Base-by-base conservation (phyloP, 2,888 invertebrate species). In the Ormyrus thymus region DNA sequence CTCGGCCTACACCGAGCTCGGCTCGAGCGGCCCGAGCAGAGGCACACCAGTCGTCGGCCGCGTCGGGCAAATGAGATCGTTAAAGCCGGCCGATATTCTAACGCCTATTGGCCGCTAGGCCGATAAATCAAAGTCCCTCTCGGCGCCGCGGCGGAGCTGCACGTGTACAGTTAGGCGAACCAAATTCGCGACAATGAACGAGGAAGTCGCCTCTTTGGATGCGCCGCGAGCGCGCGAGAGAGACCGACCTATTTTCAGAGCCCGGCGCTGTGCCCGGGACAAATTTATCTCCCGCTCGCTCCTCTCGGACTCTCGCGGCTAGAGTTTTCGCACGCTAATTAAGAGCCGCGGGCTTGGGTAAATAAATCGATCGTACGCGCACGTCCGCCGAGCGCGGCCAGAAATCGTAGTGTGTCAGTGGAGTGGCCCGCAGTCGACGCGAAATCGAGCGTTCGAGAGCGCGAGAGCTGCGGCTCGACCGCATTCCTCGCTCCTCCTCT, bases 101-200 rank as follows among this genome's bases (percentile, higher is more conserved):
- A 84, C 83, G 71, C 59, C 79, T 69, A 62, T 68, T 72, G 76
- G 66, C 50, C 62, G 65, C 45, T 13, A 9, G 59, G 50, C 61
- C 77, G 84, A 85, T 85, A 84, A 85, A 84, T 82, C 84, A 84
- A 84, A 83, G 82, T 82, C 81, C 78, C 78, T 74, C 56, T 46
- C 51, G 4, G 9, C 48, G 10, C 46, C 62, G 56, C 68, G 74
- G 70, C 78, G 79, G 81, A 82, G 80, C 72, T 79, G 84, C 84
- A 85, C 81, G 84, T 86, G 86, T 89, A 89, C 89, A 88, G 89
- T 89, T 89, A 89, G 86, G 81, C 88, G 89, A 86, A 89, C 89
- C 88, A 86, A 89, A 89, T 90, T 89, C 86, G 86, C 87, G 86
- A 89, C 88, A 89, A 89, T 89, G 87, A 87, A 88, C 85, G 85